These are phyloP conservation scores for Parauchenoglanis ngamensis DNA, from an alignment of 2,797 vertebrate genomes.

Conservation along the genomic window DNA sequence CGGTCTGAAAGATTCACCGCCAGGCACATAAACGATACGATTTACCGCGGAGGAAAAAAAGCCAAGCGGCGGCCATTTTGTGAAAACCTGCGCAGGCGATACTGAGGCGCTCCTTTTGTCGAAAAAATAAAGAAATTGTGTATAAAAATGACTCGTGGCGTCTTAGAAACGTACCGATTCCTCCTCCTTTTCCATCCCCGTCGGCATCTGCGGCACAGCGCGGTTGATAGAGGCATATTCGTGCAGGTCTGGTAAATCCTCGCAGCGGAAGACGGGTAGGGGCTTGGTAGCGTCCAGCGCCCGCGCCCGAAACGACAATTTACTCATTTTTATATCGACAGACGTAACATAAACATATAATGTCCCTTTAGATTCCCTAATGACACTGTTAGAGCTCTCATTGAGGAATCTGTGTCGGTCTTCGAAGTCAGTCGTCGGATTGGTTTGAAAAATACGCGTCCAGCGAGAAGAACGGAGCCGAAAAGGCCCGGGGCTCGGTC, in stretches of 20 bases:
- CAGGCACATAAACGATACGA: constrained; percentile 41
- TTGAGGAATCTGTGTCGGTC: constrained; percentile 84
- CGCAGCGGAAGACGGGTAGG: constrained; percentile 98
- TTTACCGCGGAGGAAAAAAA: constrained; percentile 72
- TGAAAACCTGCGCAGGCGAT: constrained; percentile 86
- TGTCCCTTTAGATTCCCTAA: constrained; percentile 86
- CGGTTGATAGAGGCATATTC: constrained; percentile 99
- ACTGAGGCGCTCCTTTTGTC: constrained; percentile 67
- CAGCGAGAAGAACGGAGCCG: constrained; percentile 77
- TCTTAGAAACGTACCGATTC: constrained; percentile 92
- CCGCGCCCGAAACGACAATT: constrained; percentile 99
- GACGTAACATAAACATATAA: constrained; percentile 81
- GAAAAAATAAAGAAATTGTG: constrained; percentile 57
- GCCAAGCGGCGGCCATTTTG: constrained; percentile 94
- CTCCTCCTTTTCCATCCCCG: constrained; percentile 99
- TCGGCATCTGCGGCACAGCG: constrained; percentile 98
- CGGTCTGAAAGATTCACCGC: constrained; percentile 32
- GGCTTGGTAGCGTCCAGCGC: constrained; percentile 99
- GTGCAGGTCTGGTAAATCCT: constrained; percentile 98
- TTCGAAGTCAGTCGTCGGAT: constrained; percentile 67
- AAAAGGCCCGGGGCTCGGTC: constrained; percentile 84
- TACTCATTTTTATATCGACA: constrained; percentile 89
- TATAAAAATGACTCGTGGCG: constrained; percentile 36
- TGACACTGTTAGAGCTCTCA: constrained; percentile 87
- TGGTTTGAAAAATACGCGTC: constrained; percentile 63